Percentiles rank a stretch among this genome's conserved stretches.
Evolutionary conservation across 1,140 invertebrate genomes (phyloP).

Genomic region (Brachionus rubens): DNA sequence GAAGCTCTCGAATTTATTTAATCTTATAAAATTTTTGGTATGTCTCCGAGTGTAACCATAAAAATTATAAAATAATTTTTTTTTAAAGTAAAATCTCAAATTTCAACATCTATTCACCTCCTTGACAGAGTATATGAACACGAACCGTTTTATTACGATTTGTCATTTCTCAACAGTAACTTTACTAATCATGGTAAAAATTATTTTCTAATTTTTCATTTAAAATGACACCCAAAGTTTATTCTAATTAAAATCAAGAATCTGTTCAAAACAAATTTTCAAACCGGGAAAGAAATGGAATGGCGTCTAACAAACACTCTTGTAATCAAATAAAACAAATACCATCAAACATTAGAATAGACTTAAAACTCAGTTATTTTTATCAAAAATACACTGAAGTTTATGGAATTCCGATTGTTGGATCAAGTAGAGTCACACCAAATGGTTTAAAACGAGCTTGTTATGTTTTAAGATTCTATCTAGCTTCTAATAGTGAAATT

Average conservation of each 20-base stretch:
- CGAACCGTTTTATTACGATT: constrained; percentile 15
- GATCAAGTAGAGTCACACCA: constrained; percentile 47
- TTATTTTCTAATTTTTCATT: not conserved
- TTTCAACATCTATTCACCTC: not conserved
- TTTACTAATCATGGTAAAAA: constrained; percentile 13
- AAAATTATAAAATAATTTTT: not conserved
- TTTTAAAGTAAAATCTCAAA: not conserved
- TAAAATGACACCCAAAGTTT: too few relatives aligned
- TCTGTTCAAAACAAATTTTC: constrained; percentile 10
- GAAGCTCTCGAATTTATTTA: too few relatives aligned
- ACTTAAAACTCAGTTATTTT: constrained; percentile 49
- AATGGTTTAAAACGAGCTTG: constrained; percentile 50
- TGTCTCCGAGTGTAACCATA: too few relatives aligned
- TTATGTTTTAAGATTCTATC: constrained; percentile 52
- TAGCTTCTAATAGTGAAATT: constrained; percentile 50
- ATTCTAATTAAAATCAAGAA: too few relatives aligned
- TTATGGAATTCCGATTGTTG: constrained; percentile 54
- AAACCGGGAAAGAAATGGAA: constrained; percentile 1
- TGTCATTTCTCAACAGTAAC: constrained; percentile 15
- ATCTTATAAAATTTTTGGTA: too few relatives aligned
- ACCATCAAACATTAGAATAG: constrained; percentile 20
- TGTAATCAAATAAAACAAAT: constrained; percentile 9
- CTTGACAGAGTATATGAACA: not conserved
- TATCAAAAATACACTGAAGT: constrained; percentile 55
- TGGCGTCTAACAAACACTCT: not conserved